Evolutionary conservation across 2,888 invertebrate species (phyloP), one percentile per base, ranked within the genome.

Genomic region (Orthosia gothica): DNA sequence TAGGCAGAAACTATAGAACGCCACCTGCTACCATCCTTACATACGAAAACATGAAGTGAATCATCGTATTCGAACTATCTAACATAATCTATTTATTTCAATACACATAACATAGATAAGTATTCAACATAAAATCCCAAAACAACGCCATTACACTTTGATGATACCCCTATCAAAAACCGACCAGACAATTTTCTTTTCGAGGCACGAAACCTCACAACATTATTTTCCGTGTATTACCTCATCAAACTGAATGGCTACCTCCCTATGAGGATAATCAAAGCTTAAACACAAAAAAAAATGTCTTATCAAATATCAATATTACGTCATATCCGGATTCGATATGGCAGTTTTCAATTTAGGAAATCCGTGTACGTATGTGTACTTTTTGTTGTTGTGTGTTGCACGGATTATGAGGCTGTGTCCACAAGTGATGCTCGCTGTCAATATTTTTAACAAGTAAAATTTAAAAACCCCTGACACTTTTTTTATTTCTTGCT

Each of bases 341-440:
- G 26, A 26, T 26, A 26, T 4, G 26, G 26, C 26, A 26, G 82
- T 84, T 82, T 82, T 81, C 82, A 81, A 84, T 82, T 84, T 84
- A 81, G 76, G 58, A 82, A 57, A 84, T 76, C 73, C 55, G 52
- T 69, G 63, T 26, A 75, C 5, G 55, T 67, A 61, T 57, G 47
- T 61, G 18, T 74, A 69, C 20, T 70, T 64, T 82, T 79, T 72
- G 68, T 74, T 83, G 70, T 55, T 62, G n/a, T 50, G 23, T 71
- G 52, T 40, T 70, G 50, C 61, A 16, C 18, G 58, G 81, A 81
- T 84, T 82, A 84, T 62, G 32, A 70, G 61, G 84, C 3, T 26
- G 70, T 62, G 73, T 70, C 50, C 54, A 76, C 68, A 3, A 47
- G 63, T 4, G 49, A 26, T 23, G 1, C n/a, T 3, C 12, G 23